A percentile compares a stretch with the other conserved stretches of the same genome.
Conservation (phyloP, 2,888 invertebrate species). For the Phanerotoma sp. region DNA sequence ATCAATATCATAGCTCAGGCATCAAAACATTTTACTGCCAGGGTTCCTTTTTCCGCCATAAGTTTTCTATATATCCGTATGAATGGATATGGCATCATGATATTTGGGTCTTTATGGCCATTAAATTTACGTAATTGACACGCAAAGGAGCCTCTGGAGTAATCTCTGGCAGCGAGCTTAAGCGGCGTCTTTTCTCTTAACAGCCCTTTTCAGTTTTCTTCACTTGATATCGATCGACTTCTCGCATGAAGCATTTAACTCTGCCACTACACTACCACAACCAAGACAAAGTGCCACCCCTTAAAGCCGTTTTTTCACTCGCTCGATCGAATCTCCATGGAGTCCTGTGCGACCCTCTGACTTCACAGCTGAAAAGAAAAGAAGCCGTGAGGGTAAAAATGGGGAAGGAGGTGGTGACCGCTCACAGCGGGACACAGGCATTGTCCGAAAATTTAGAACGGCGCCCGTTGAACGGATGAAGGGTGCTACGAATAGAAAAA, state of each 20-base stretch:
- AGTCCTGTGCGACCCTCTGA: constrained; percentile 1
- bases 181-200: background rate
- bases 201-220: background rate
- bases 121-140: constrained; percentile 16
- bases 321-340: constrained; percentile 22
- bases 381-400: constrained; percentile 4
- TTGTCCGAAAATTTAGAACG: constrained; percentile 29
- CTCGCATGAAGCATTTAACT: constrained; percentile 9
- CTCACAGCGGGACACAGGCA: constrained; percentile 29
- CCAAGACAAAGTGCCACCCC: background rate
- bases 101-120: background rate
- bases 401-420: constrained; percentile 28
- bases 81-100: background rate
- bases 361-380: constrained; percentile 21
- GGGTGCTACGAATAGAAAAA: constrained; percentile 27
- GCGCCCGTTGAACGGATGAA: constrained; percentile 16
- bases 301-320: constrained; percentile 7
- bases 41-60: no score
- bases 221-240: constrained; percentile 10
- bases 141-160: constrained; percentile 4
- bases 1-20: no score
- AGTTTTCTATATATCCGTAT: constrained; percentile 1
- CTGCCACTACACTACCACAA: constrained; percentile 6
- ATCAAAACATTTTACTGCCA: no score
- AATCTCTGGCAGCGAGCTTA: background rate